Evolutionary conservation across 2,888 invertebrate species (phyloP).

Genomic region (Pemphredon lugubris): DNA sequence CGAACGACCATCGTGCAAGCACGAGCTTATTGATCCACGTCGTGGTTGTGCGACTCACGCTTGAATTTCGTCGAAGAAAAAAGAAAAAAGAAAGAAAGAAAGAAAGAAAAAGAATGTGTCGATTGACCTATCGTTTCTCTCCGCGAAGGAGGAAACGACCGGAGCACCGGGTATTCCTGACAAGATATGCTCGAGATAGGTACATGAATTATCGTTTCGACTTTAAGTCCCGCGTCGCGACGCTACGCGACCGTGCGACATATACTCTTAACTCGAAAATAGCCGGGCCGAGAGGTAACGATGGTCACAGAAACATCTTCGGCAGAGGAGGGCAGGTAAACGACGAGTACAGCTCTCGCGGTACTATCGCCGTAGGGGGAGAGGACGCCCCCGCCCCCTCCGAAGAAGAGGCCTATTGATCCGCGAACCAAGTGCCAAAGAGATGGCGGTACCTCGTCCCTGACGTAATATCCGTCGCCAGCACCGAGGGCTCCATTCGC

Average conservation of each 20-base stretch:
- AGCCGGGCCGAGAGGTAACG: neutral
- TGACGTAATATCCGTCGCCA: slow-evolving; percentile 70
- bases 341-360: slow-evolving; percentile 32
- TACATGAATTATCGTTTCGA: no score
- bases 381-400: slow-evolving; percentile 48
- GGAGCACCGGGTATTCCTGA: no score
- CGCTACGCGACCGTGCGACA: no score
- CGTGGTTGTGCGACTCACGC: slow-evolving; percentile 28
- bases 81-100: no score
- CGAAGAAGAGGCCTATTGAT: slow-evolving; percentile 72
- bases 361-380: slow-evolving; percentile 52
- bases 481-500: slow-evolving; percentile 65
- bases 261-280: no score
- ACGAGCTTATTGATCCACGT: slow-evolving; percentile 49
- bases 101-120: no score
- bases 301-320: slow-evolving; percentile 4
- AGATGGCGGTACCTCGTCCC: slow-evolving; percentile 56
- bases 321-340: slow-evolving; percentile 31
- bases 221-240: no score
- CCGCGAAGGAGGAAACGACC: no score
- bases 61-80: neutral
- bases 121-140: no score
- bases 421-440: slow-evolving; percentile 68
- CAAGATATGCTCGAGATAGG: no score
- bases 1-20: slow-evolving; percentile 10